Evolutionary conservation across 2,888 invertebrate species (phyloP).

Genomic region (Epirrhoe tristata): DNA sequence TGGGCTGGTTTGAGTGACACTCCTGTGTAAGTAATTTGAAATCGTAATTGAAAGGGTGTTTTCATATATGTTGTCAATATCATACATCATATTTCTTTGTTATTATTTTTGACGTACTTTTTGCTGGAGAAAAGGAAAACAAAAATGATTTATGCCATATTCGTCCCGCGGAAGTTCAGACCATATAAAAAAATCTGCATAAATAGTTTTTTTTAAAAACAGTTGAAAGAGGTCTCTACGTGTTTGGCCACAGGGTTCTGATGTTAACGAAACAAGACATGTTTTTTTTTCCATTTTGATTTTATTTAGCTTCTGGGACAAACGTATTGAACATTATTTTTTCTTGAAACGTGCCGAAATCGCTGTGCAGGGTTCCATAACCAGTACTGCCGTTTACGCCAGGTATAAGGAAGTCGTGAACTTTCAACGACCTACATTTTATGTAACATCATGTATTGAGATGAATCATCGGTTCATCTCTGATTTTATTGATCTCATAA

Average conservation of each 20-base stretch:
- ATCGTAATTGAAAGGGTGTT: conserved; percentile 18
- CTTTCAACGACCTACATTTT: conserved; percentile 68
- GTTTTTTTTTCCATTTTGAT: too few species aligned
- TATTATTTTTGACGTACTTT: neutral
- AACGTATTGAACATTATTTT: neutral
- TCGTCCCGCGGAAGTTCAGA: too few species aligned
- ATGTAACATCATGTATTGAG: conserved; percentile 58
- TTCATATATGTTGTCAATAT: neutral
- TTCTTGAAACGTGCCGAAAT: conserved; percentile 8
- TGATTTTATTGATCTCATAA: conserved; percentile 51
- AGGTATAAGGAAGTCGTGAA: conserved; percentile 51
- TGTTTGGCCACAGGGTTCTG: too few species aligned
- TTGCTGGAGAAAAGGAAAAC: neutral
- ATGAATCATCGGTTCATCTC: conserved; percentile 61
- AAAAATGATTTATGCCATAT: too few species aligned
- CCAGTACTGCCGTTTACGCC: neutral
- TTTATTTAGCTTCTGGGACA: too few species aligned
- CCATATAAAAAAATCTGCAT: too few species aligned
- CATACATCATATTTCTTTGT: neutral
- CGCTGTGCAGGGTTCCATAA: conserved; percentile 4
- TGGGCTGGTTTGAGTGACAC: conserved; percentile 29
- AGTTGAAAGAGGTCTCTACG: too few species aligned
- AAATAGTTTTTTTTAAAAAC: too few species aligned
- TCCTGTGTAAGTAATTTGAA: conserved; percentile 27
- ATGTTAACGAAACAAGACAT: too few species aligned